Conservation (phyloP, 92 coral and sea anemone genomes). For the Pocillopora grandis region DNA sequence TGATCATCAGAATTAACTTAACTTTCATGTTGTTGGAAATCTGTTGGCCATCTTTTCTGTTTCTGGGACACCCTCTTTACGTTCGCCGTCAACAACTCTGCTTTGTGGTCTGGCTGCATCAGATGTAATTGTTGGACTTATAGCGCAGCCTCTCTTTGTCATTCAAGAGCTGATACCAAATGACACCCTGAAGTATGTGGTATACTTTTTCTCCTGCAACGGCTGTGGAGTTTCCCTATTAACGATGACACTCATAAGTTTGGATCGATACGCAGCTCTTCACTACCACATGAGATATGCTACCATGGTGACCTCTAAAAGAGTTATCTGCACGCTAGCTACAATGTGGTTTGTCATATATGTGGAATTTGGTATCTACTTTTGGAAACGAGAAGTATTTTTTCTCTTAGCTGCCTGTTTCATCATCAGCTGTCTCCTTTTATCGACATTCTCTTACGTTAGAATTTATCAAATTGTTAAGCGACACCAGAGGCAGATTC, state of each 20-base stretch:
- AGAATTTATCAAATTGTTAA: background rate
- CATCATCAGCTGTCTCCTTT: background rate
- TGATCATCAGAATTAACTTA: background rate
- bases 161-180: no score
- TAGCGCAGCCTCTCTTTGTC: constrained; percentile 7
- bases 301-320: constrained; percentile 2
- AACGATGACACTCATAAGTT: background rate
- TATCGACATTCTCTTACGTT: background rate
- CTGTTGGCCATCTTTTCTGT: background rate
- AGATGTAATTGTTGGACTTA: constrained; percentile 1
- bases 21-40: constrained; percentile 12
- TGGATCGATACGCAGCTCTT: constrained; percentile 17
- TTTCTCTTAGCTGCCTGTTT: background rate
- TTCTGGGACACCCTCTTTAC: background rate
- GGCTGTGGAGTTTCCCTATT: background rate
- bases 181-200: no score
- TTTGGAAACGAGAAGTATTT: background rate
- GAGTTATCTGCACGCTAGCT: background rate
- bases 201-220: no score
- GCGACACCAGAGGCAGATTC: constrained; percentile 5
- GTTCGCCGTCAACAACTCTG: background rate
- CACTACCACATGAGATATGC: constrained; percentile 14
- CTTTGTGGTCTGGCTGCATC: constrained; percentile 4
- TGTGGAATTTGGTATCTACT: background rate
- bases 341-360: background rate